phyloP scores from a whole-genome alignment of 2,888 invertebrate species.

The Temnothorax unifasciatus region DNA sequence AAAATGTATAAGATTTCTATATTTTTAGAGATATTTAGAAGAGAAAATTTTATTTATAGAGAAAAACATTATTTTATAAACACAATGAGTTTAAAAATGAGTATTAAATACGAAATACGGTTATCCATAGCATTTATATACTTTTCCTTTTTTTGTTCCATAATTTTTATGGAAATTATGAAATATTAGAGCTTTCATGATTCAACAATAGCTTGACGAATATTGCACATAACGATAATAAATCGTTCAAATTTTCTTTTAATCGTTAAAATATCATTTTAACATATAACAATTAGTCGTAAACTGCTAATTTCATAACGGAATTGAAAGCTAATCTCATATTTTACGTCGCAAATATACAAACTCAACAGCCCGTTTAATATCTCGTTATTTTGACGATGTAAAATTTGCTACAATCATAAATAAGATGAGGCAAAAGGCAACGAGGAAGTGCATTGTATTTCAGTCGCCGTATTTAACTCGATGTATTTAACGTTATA shows the following conservation, averaged over 20 bases:
- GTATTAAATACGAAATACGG: background rate
- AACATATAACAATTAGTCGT: background rate
- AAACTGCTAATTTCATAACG: background rate
- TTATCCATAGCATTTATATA: background rate
- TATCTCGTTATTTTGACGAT: conserved; percentile 37
- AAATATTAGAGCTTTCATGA: background rate
- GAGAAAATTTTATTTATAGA: background rate
- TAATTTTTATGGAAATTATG: background rate
- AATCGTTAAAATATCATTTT: conserved; percentile 2
- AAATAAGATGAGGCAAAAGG: conserved; percentile 31
- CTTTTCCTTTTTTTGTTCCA: background rate
- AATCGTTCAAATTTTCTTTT: conserved; percentile 2
- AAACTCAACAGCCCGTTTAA: conserved; percentile 35
- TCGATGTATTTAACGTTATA: conserved; percentile 30
- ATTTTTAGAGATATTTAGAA: too few species aligned
- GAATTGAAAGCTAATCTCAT: background rate
- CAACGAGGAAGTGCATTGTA: conserved; percentile 20
- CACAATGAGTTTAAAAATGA: background rate
- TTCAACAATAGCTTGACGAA: background rate
- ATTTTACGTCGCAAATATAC: background rate
- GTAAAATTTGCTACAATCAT: conserved; percentile 20
- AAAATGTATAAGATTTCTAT: too few species aligned
- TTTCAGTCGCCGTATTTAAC: conserved; percentile 11
- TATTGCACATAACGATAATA: background rate
- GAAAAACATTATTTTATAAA: background rate